Conservation (phyloP, 2,113 vertebrate genomes). For the Myocastor coypus region DNA sequence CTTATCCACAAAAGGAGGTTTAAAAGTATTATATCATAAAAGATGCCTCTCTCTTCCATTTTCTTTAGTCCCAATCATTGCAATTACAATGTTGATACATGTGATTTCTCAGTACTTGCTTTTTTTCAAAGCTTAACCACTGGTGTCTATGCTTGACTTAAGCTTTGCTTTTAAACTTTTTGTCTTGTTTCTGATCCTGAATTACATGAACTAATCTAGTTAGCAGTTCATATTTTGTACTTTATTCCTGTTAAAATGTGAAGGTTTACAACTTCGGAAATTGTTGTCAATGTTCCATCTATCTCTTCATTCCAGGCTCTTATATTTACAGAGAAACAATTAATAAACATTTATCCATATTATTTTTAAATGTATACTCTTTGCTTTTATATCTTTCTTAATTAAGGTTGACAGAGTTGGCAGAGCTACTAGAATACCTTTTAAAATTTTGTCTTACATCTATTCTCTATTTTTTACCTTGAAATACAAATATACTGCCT, state of each 20-base stretch:
- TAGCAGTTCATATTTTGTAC: neutral
- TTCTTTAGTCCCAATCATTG: neutral
- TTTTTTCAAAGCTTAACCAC: neutral
- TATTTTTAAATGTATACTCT: neutral
- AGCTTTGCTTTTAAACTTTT: slow-evolving; percentile 1
- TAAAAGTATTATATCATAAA: neutral
- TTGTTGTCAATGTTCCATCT: neutral
- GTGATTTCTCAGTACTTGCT: neutral
- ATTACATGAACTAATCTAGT: neutral
- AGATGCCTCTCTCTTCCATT: neutral
- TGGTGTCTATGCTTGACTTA: neutral
- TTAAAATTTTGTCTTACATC: neutral
- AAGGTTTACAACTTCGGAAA: neutral
- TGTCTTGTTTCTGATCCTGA: neutral
- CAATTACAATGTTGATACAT: neutral
- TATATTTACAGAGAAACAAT: neutral
- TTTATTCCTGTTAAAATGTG: neutral
- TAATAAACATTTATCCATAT: no score
- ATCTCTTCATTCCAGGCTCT: neutral
- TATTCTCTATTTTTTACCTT: neutral
- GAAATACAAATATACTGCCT: neutral
- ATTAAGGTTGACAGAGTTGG: neutral
- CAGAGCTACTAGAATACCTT: neutral
- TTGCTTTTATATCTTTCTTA: neutral
- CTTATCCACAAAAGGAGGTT: neutral